Evolutionary conservation across 2,888 invertebrate species (phyloP), one percentile per base, ranked within the genome.

Genomic region (Physocephala rufipes): DNA sequence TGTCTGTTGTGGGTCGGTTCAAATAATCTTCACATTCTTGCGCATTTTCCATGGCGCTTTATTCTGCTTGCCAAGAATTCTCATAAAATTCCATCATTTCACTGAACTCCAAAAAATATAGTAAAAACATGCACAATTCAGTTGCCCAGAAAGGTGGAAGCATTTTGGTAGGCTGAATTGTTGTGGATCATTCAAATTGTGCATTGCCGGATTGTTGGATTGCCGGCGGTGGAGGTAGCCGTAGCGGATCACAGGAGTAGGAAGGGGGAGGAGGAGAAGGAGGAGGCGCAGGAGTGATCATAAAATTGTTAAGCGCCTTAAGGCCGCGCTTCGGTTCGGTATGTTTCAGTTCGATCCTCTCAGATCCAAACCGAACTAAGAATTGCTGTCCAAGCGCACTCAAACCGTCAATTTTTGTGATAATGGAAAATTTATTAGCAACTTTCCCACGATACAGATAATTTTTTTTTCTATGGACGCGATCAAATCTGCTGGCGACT

Each of bases 391-490:
- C 66, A n/a, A 58, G 47, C 61, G 61, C 61, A 67, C 19, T 61
- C 61, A 66, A 76, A 73, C 71, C 68, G 71, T 71, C 74, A 76
- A 75, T 75, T 72, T 75, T 72, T 73, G 61, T 69, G 71, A 76
- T 74, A 75, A 75, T 75, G 74, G 71, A 78, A 78, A 81, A 81
- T 81, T 82, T 82, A 82, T 82, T 82, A 82, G 81, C 80, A 76
- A 80, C 78, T 80, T 82, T 82, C 82, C 82, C 82, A 82, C 82
- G 82, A 80, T 82, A 82, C 79, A 82, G 78, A 80, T 82, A 77
- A 75, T 45, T 47, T 49, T 28, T 21, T 21, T 7, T 53, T 49
- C 19, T 49, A 36, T 36, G 36, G 53, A 13, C 19, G 53, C n/a
- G 49, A 28, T 26, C 26, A 19, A n/a, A n/a, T n/a, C n/a, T 15